Base-by-base conservation (phyloP, 2,797 vertebrate species). In the Enteromius paludinosus region DNA sequence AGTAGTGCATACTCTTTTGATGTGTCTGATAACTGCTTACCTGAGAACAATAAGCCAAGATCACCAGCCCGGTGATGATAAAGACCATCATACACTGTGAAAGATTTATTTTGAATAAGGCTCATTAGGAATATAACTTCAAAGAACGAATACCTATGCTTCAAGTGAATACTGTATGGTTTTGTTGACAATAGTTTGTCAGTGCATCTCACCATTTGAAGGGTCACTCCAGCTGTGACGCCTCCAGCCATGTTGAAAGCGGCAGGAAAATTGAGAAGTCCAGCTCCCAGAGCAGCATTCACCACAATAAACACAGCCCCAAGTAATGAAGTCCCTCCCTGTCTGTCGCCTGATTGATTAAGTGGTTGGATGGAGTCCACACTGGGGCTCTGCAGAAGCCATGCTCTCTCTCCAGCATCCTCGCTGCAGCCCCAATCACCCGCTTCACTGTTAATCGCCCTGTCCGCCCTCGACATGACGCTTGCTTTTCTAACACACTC, bases 231-330 rank as follows among this genome's bases (percentile, higher is more conserved):
- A 0, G 96, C 95, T 0, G 92, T 96, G 38, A 99, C 92, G 0
- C 98, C 98, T 0, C 98, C 97, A 0, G 98, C 98, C 84, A 96
- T 97, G 89, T 88, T 96, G 92, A 99, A 99, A 52, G 98, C 97
- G 0, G 97, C 97, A 0, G 98, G 97, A 86, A 99, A 99, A 90
- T 99, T 99, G 70, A 99, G 96, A 54, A 99, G 94, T 45, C 98
- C 98, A 0, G 98, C 98, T 0, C 98, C 98, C 0, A 99, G 91
- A 0, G 98, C 98, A 0, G 98, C 98, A 0, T 99, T 99, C 83
- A 99, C 97, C 0, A 99, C 97, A 0, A 99, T 99, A 91, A 99
- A 99, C 84, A 99, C 72, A 0, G 98, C 97, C 1, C 94, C 96
- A 5, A 95, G 65, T 0, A 92, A 85, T 0, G 98, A 98, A 0